Evolutionary conservation across 2,113 vertebrate species (phyloP).

Genomic region (Ahaetulla prasina): DNA sequence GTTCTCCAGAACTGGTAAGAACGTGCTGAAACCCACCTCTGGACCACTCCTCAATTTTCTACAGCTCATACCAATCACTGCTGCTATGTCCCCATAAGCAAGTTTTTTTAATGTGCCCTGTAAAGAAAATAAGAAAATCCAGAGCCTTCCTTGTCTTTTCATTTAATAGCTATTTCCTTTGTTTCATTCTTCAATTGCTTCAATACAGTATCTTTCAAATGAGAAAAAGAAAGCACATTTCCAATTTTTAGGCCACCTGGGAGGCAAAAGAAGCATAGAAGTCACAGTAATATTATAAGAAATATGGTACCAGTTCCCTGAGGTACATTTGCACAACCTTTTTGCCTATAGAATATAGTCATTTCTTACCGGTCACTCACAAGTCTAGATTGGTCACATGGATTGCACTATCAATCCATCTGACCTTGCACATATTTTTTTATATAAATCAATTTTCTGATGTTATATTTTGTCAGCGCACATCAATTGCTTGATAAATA

Average conservation of each 20-base stretch:
- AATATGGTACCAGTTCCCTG: not conserved
- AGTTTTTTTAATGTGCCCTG: not conserved
- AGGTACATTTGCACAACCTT: not conserved
- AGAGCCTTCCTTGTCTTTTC: not conserved
- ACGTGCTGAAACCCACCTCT: no score
- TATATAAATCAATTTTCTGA: not conserved
- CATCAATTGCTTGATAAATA: not conserved
- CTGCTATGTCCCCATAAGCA: not conserved
- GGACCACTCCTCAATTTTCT: not conserved
- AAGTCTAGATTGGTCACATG: not conserved
- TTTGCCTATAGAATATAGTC: not conserved
- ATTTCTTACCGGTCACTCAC: slow-evolving; percentile 8
- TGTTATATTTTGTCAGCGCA: not conserved
- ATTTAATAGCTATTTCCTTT: not conserved
- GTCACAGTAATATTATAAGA: not conserved
- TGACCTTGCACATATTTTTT: not conserved
- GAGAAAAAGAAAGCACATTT: not conserved
- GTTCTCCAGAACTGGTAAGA: no score
- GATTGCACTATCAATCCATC: not conserved
- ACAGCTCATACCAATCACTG: not conserved
- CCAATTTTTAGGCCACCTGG: not conserved
- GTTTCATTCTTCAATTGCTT: not conserved
- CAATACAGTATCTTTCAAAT: not conserved
- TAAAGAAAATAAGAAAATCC: not conserved
- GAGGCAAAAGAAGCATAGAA: not conserved